Evolutionary conservation across 92 coral and sea anemone genomes (phyloP), one percentile per base, ranked within the genome.

Genomic region (Pocillopora meandrina): DNA sequence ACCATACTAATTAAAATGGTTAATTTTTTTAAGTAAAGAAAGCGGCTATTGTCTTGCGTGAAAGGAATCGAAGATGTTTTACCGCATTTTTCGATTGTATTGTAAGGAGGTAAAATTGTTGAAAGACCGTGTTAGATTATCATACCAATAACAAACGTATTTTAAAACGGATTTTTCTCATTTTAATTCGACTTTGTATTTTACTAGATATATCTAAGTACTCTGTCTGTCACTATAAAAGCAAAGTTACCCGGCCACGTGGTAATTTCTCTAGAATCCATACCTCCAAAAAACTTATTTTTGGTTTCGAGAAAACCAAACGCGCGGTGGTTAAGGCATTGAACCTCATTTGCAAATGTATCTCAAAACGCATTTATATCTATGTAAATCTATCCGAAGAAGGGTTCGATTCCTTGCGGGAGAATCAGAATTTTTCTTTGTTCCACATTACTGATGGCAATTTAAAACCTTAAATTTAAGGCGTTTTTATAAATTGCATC

Each of bases 21-120:
- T 76, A 58, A 76, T 58, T 59, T 59, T 59, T 59, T 10, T 55
- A 19, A 21, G 21, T 56, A 76, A 76, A 76, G 59, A 76, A 59
- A 59, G 72, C 1, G 68, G 18, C n/a, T 61, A 34, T 33, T 61
- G 80, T 31, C 80, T 59, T 35, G 59, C 16, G 61, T 57, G 66
- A 76, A 11, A 34, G 26, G 42, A 33, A 76, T 1, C 19, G 17
- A 76, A 18, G 56, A 76, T 35, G 12, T 12, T 61, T 19, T 20
- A 10, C 19, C 10, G 68, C 18, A 76, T 76, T 31, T 76, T 19
- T 56, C 4, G 9, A 52, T 16, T 55, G 16, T 3, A 15, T 23
- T 31, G 21, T 57, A 70, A 5, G 12, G 52, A 68, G 16, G 71
- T 21, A 10, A 66, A 34, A 66, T 21, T 66, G 10, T 49, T 21